Conservation (phyloP, 2,888 invertebrate species). For the Cataglyphis albicans region DNA sequence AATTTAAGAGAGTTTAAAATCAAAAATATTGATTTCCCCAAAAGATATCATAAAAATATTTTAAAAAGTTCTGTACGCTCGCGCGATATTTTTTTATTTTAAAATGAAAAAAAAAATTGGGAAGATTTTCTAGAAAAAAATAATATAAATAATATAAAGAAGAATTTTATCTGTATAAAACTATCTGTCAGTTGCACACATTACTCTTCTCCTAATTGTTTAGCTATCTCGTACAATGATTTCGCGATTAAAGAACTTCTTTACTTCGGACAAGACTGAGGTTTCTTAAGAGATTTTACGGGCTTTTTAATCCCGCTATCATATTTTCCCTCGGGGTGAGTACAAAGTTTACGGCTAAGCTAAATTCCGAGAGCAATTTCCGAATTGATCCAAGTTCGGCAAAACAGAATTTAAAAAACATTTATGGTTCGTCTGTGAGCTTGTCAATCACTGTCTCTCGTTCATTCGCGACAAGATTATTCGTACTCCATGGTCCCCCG, state of each 20-base stretch:
- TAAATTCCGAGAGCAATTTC: neutral
- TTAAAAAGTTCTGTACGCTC: neutral
- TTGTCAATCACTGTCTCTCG: constrained; percentile 8
- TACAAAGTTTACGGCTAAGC: constrained; percentile 6
- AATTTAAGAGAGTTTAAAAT: neutral
- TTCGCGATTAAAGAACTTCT: constrained; percentile 13
- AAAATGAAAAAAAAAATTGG: neutral
- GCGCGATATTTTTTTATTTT: neutral
- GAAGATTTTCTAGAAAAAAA: neutral
- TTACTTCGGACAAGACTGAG: neutral
- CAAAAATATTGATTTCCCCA: neutral
- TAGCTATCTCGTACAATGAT: constrained; percentile 1
- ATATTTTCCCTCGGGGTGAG: constrained; percentile 21
- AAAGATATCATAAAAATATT: neutral
- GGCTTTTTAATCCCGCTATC: neutral
- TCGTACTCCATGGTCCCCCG: neutral
- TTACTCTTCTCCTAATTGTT: neutral
- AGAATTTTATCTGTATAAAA: neutral
- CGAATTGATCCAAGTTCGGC: neutral
- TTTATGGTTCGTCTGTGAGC: neutral
- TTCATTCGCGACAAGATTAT: constrained; percentile 7
- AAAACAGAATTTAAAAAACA: neutral
- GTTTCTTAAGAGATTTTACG: constrained; percentile 17
- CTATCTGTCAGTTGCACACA: neutral
- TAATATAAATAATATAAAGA: no score